Conservation (phyloP, 2,888 invertebrate species). For the Amiota minor region DNA sequence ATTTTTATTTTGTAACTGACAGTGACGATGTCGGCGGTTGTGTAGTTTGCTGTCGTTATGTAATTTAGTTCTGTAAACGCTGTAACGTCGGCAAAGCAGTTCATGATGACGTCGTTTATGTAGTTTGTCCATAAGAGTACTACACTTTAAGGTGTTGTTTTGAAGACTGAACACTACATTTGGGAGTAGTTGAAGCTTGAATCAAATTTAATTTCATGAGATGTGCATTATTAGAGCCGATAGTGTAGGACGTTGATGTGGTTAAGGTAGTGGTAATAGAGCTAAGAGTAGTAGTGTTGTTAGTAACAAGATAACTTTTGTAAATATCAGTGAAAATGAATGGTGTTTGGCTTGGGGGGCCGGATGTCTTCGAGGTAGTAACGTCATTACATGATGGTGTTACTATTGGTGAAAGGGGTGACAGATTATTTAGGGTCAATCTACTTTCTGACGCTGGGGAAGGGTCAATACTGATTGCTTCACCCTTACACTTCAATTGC, state of each 20-base stretch:
- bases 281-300: conserved; percentile 30
- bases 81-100: too few relatives aligned
- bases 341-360: conserved; percentile 1
- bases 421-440: conserved; percentile 1
- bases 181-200: too few relatives aligned
- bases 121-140: too few relatives aligned
- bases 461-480: conserved; percentile 7
- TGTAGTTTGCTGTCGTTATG: too few relatives aligned
- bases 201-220: too few relatives aligned
- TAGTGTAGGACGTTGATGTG: conserved; percentile 49
- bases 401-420: conserved; percentile 14
- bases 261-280: conserved; percentile 44
- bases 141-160: too few relatives aligned
- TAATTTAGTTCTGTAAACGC: too few relatives aligned
- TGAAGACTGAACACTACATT: too few relatives aligned
- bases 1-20: too few relatives aligned
- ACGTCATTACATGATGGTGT: conserved; percentile 5
- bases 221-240: conserved; percentile 54
- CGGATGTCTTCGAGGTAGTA: conserved; percentile 25
- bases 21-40: too few relatives aligned
- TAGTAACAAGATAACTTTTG: conserved; percentile 23
- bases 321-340: conserved; percentile 19
- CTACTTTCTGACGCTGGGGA: conserved; percentile 16
- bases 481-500: conserved; percentile 49
- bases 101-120: too few relatives aligned